Conservation (phyloP, 2,797 vertebrate species). For the Tauraco hartlaubi region DNA sequence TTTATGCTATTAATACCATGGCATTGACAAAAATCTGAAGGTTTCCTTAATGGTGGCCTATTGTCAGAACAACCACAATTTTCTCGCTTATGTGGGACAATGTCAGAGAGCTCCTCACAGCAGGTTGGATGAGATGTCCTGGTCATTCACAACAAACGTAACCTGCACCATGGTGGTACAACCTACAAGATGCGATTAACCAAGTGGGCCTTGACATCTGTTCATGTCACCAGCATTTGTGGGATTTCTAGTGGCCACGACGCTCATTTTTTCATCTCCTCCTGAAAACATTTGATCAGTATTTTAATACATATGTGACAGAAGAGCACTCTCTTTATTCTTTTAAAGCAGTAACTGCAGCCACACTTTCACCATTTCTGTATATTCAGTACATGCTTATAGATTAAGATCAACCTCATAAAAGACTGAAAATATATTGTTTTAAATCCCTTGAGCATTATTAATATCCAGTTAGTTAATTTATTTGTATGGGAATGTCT, state of each 20-base stretch:
- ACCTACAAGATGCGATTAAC: background rate
- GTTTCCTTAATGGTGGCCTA: background rate
- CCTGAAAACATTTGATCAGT: background rate
- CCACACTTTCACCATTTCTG: background rate
- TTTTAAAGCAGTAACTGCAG: background rate
- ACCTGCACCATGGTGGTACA: rapidly evolving
- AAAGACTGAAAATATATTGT: slow-evolving; percentile 35
- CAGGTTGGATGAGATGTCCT: background rate
- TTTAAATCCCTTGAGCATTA: slow-evolving; percentile 54
- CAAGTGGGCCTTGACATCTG: background rate
- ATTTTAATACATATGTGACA: background rate
- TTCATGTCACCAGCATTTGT: background rate
- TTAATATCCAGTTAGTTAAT: slow-evolving; percentile 66
- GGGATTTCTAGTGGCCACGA: background rate
- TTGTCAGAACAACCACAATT: background rate
- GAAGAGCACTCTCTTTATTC: background rate
- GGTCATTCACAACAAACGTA: background rate
- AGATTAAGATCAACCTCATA: slow-evolving; percentile 42
- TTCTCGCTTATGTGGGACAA: background rate
- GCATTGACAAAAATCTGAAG: background rate
- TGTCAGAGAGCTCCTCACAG: background rate
- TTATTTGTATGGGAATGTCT: slow-evolving; percentile 44
- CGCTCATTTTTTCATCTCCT: background rate
- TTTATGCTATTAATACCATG: background rate
- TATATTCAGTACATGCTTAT: background rate